phyloP scores from a whole-genome alignment of 2,888 invertebrate genomes.

The Epinotia ramella region DNA sequence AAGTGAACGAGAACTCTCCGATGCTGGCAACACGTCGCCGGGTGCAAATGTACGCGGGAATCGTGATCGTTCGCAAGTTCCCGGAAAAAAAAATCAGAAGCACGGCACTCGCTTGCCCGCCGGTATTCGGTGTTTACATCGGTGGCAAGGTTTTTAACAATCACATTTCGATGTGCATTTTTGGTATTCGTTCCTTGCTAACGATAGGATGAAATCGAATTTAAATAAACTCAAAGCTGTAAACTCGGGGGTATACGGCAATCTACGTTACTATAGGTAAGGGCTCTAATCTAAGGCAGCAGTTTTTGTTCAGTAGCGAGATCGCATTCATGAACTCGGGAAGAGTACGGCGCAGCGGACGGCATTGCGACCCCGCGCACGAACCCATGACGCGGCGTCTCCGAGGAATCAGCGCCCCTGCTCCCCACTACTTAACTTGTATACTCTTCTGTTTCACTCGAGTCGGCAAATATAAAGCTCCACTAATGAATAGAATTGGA shows the following conservation, averaged over 20 bases:
- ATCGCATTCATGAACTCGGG: slow-evolving; percentile 16
- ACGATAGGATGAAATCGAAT: background rate
- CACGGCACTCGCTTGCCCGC: slow-evolving; percentile 19
- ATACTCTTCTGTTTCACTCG: slow-evolving; percentile 55
- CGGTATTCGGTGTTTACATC: background rate
- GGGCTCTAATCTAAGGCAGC: background rate
- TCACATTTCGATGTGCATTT: slow-evolving; percentile 1
- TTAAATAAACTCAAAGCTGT: background rate
- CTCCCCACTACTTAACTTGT: slow-evolving; percentile 55
- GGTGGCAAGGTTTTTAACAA: slow-evolving; percentile 3
- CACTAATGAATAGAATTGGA: slow-evolving; percentile 41
- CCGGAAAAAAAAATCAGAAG: slow-evolving; percentile 35
- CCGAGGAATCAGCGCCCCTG: slow-evolving; percentile 62
- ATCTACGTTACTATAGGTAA: background rate
- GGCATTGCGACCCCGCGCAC: slow-evolving; percentile 64
- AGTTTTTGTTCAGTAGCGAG: slow-evolving; percentile 18
- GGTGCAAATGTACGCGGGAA: slow-evolving; percentile 30
- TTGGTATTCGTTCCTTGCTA: background rate
- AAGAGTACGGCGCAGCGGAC: slow-evolving; percentile 26
- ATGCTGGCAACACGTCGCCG: slow-evolving; percentile 27
- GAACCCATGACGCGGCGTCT: slow-evolving; percentile 63
- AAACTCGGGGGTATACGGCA: background rate
- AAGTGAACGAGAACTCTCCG: background rate
- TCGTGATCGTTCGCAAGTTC: slow-evolving; percentile 33
- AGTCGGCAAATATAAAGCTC: slow-evolving; percentile 51